Evolutionary conservation across 2,888 invertebrate genomes (phyloP).

Genomic region (Tiphia femorata): DNA sequence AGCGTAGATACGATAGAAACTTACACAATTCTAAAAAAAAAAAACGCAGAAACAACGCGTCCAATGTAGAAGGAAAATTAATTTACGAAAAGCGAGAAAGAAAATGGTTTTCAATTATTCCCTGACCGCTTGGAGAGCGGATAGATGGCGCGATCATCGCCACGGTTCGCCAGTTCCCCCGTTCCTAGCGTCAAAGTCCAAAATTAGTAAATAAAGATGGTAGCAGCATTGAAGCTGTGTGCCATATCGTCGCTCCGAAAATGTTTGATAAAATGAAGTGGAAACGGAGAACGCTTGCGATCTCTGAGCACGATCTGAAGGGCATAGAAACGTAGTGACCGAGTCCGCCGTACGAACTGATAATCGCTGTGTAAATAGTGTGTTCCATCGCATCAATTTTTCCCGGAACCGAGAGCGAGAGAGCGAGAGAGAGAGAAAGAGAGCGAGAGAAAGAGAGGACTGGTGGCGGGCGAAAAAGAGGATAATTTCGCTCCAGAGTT

Average conservation of each 20-base stretch:
- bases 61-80: no score
- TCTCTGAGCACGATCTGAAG: conserved; percentile 27
- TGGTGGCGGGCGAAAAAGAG: conserved; percentile 17
- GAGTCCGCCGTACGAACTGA: conserved; percentile 15
- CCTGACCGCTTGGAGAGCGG: no score
- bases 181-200: conserved; percentile 50
- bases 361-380: conserved; percentile 41
- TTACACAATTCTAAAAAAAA: no score
- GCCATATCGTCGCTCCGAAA: conserved; percentile 54
- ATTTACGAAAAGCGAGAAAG: no score
- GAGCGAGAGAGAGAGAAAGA: conserved; percentile 13
- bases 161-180: conserved; percentile 13
- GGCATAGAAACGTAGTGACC: conserved; percentile 34
- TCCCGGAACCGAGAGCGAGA: conserved; percentile 15
- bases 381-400: conserved; percentile 16
- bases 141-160: conserved; percentile 22
- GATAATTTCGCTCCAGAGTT: conserved; percentile 61
- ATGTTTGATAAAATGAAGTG: conserved; percentile 60
- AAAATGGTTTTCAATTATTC: no score
- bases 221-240: conserved; percentile 58
- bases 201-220: conserved; percentile 69
- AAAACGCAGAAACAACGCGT: no score
- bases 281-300: conserved; percentile 46
- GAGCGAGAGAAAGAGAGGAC: conserved; percentile 3
- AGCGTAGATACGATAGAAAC: no score